phyloP scores from a whole-genome alignment of 2,888 invertebrate genomes.

The Sepioteuthis lessoniana region DNA sequence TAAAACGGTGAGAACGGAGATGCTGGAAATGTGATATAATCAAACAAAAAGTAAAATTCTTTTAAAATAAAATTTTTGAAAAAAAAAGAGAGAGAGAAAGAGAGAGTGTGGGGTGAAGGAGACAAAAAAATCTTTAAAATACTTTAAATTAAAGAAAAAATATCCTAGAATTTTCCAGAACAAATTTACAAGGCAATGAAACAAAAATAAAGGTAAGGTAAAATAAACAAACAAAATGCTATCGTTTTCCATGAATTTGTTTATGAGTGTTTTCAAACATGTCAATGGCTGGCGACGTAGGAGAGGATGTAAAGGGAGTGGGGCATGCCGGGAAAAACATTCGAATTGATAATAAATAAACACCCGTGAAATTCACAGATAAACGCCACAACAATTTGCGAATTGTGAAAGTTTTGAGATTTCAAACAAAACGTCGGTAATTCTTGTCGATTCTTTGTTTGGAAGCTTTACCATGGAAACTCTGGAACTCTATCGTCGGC shows the following conservation, averaged over 20 bases:
- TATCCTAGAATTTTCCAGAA: background rate
- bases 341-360: background rate
- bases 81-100: background rate
- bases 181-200: background rate
- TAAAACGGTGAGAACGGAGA: background rate
- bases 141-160: background rate
- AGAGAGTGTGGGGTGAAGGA: too few relatives aligned
- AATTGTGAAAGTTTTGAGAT: background rate
- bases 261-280: slow-evolving; percentile 24
- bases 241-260: background rate
- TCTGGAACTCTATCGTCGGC: background rate
- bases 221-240: background rate
- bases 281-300: background rate
- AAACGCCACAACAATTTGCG: background rate
- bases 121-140: too few relatives aligned
- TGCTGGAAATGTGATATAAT: background rate
- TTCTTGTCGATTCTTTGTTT: background rate
- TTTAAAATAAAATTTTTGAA: background rate
- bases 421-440: background rate
- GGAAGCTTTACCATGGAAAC: background rate
- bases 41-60: background rate
- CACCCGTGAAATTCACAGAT: background rate
- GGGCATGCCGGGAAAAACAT: background rate
- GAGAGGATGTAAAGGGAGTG: background rate
- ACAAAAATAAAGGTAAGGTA: background rate